phyloP scores from a whole-genome alignment of 2,888 invertebrate genomes.

The Aphodius sticticus region DNA sequence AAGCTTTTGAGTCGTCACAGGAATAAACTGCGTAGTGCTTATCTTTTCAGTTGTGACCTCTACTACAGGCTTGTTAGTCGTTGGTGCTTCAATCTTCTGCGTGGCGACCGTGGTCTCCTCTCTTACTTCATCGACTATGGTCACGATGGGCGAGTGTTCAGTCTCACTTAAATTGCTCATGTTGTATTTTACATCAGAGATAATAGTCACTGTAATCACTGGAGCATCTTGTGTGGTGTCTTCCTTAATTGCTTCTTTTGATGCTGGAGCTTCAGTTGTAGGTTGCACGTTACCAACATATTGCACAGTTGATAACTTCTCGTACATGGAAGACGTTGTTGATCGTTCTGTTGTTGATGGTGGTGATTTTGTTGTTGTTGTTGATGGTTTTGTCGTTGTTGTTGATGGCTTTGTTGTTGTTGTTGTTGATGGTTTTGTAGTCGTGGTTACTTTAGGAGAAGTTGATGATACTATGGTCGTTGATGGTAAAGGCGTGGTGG shows the following conservation, averaged over 20 bases:
- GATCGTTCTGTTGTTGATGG: neutral
- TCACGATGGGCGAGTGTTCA: conserved; percentile 18
- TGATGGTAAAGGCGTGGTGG: conserved; percentile 35
- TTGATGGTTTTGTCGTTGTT: conserved; percentile 30
- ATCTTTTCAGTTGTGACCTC: conserved; percentile 21
- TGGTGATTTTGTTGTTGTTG: conserved; percentile 33
- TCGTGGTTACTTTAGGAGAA: conserved; percentile 34
- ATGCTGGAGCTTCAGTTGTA: neutral
- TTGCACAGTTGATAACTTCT: conserved; percentile 28
- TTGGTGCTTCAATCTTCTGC: conserved; percentile 16
- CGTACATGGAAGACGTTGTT: conserved; percentile 23
- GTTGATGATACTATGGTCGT: conserved; percentile 33
- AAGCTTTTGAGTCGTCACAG: conserved; percentile 28
- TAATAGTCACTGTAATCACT: conserved; percentile 26
- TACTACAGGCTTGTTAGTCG: conserved; percentile 37
- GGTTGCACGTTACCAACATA: conserved; percentile 9
- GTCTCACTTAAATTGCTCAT: conserved; percentile 16
- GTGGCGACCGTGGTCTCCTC: neutral
- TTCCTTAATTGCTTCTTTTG: conserved; percentile 14
- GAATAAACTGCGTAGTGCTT: conserved; percentile 27
- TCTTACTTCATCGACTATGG: conserved; percentile 10
- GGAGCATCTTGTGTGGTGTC: conserved; percentile 14
- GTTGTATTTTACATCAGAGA: conserved; percentile 30
- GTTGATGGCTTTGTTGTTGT: conserved; percentile 33
- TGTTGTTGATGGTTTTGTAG: conserved; percentile 30